These are phyloP conservation scores for Chelonoidis abingdonii DNA, from an alignment of 2,113 vertebrate genomes.

Conservation along the genomic window DNA sequence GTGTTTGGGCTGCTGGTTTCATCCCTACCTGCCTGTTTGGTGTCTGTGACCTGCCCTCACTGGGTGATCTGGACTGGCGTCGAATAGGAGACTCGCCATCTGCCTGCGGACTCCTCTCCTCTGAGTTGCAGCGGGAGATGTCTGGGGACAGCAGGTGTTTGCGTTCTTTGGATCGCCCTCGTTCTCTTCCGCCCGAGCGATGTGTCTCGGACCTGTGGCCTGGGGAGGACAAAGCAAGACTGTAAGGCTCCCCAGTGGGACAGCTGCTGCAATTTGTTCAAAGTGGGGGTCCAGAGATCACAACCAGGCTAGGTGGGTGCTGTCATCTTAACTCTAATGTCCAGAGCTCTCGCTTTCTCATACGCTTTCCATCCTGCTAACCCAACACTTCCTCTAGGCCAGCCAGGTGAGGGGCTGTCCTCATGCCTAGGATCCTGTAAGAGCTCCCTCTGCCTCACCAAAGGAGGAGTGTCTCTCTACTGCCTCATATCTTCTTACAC, in stretches of 20 bases:
- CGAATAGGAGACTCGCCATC: constrained; percentile 86
- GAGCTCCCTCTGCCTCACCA: background rate
- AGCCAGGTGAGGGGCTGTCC: background rate
- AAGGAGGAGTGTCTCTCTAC: background rate
- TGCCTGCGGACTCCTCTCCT: constrained; percentile 87
- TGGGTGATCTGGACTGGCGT: constrained; percentile 88
- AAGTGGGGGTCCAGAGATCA: background rate
- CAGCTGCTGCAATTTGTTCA: background rate
- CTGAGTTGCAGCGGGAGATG: constrained; percentile 94
- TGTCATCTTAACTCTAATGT: background rate
- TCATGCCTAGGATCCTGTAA: background rate
- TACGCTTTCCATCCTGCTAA: background rate
- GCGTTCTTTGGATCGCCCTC: constrained; percentile 95
- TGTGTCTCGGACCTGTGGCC: constrained; percentile 87
- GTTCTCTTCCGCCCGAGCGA: constrained; percentile 87
- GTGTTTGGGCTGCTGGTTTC: background rate
- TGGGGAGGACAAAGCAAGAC: constrained; percentile 44
- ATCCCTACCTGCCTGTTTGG: constrained; percentile 85
- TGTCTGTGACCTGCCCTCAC: constrained; percentile 83
- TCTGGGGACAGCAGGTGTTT: constrained; percentile 96
- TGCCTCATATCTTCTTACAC: background rate
- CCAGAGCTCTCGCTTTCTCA: background rate
- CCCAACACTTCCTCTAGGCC: background rate
- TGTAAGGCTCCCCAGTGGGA: background rate
- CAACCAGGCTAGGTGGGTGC: background rate